Conservation (phyloP, 2,113 vertebrate genomes). For the Nothoprocta pentlandii region DNA sequence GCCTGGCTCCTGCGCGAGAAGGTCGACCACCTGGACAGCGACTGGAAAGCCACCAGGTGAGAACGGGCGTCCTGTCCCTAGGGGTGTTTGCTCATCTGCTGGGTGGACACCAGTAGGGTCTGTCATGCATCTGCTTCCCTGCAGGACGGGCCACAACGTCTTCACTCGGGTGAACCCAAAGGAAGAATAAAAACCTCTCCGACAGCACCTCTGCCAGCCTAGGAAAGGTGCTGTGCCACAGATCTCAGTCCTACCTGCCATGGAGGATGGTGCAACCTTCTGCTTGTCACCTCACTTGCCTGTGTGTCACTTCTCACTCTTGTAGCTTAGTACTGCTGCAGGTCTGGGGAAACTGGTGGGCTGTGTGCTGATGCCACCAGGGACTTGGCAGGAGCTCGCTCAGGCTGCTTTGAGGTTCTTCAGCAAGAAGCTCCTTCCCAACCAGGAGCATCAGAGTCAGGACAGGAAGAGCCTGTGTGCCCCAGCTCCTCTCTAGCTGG, state of each 20-base stretch:
- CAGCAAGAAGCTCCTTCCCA: neutral
- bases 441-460: neutral
- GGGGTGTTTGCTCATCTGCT: fast-evolving
- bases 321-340: neutral
- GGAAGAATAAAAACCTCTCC: neutral
- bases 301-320: neutral
- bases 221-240: fast-evolving
- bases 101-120: fast-evolving
- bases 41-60: slow-evolving; percentile 57
- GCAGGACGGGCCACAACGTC: neutral
- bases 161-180: fast-evolving
- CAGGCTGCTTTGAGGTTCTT: neutral
- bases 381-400: neutral
- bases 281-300: neutral
- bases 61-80: neutral
- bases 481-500: neutral
- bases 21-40: fast-evolving
- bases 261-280: neutral
- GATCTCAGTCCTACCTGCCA: neutral
- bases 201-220: fast-evolving
- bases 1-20: slow-evolving; percentile 38
- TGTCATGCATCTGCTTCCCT: neutral
- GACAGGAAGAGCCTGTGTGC: neutral
- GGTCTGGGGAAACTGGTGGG: neutral
- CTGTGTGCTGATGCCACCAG: neutral